A percentile compares a stretch with the other conserved stretches of the same genome.
Conservation (phyloP, 2,888 invertebrate species). For the Galerucella nymphaeae region DNA sequence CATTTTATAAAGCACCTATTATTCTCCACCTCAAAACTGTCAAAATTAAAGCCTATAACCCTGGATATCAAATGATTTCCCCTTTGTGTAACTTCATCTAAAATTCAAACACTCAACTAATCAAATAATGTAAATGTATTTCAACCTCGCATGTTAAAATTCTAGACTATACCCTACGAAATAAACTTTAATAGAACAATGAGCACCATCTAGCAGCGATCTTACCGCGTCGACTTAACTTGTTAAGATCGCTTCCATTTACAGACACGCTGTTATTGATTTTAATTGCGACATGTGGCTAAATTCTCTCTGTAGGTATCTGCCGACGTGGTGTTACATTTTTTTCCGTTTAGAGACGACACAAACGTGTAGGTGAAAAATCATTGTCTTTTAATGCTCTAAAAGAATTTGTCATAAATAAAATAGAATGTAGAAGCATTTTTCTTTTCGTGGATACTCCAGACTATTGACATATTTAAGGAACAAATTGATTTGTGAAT, state of each 20-base stretch:
- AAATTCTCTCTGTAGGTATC: conserved; percentile 8
- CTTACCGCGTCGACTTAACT: conserved; percentile 17
- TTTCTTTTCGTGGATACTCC: too few species aligned
- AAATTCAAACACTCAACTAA: conserved; percentile 7
- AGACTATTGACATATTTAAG: too few species aligned
- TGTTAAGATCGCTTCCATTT: conserved; percentile 18
- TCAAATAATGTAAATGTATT: conserved; percentile 8
- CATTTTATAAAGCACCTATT: not conserved
- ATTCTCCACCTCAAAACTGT: not conserved
- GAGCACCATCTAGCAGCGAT: conserved; percentile 21
- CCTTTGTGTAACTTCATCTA: conserved; percentile 3
- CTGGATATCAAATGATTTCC: not conserved
- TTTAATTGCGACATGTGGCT: conserved; percentile 10
- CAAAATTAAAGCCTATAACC: not conserved
- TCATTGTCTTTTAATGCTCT: not conserved
- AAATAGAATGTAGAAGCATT: too few species aligned
- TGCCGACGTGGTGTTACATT: not conserved
- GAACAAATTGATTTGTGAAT: too few species aligned
- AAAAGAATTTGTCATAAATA: too few species aligned
- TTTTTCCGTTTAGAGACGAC: not conserved
- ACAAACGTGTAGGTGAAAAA: not conserved
- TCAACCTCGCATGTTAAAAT: conserved; percentile 52
- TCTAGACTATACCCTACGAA: conserved; percentile 26
- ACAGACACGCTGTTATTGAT: conserved; percentile 7
- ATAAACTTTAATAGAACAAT: conserved; percentile 16